Evolutionary conservation across 2,797 vertebrate species (phyloP).

Genomic region (Gila robusta): DNA sequence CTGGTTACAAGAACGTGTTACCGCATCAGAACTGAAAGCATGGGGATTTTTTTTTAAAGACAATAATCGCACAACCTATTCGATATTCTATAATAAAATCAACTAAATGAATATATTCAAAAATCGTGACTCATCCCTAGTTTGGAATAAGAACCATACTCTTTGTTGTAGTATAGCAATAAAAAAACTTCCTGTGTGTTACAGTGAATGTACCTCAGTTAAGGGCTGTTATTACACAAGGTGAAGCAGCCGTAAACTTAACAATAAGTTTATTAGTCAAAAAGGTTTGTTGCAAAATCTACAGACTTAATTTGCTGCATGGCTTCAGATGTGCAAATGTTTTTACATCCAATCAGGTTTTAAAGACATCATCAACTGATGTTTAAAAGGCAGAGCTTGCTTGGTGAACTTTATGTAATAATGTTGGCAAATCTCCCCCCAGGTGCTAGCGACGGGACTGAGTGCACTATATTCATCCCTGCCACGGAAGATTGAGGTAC

Average conservation of each 20-base stretch:
- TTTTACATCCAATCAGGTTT: neutral
- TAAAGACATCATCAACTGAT: neutral
- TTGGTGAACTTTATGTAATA: neutral
- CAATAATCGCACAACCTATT: no score
- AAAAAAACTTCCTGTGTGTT: neutral
- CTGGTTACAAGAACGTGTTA: no score
- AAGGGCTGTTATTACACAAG: neutral
- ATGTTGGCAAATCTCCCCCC: conserved; percentile 9
- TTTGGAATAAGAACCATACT: no score
- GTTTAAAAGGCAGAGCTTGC: neutral
- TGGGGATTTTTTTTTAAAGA: no score
- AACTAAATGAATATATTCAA: no score
- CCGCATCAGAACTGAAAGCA: no score
- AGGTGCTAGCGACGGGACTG: conserved; percentile 96
- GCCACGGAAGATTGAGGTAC: conserved; percentile 94
- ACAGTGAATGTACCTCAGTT: neutral
- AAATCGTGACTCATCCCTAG: no score
- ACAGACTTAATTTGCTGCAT: neutral
- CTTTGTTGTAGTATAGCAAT: no score
- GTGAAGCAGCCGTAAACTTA: neutral
- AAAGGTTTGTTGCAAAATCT: neutral
- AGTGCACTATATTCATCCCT: conserved; percentile 97
- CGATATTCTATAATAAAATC: no score
- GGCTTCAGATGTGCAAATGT: neutral
- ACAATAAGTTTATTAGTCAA: neutral